These are phyloP conservation scores for Halisarca cf. caerulea DNA, from an alignment of 37 sponge, comb jelly and placozoan genomes.

Conservation along the genomic window DNA sequence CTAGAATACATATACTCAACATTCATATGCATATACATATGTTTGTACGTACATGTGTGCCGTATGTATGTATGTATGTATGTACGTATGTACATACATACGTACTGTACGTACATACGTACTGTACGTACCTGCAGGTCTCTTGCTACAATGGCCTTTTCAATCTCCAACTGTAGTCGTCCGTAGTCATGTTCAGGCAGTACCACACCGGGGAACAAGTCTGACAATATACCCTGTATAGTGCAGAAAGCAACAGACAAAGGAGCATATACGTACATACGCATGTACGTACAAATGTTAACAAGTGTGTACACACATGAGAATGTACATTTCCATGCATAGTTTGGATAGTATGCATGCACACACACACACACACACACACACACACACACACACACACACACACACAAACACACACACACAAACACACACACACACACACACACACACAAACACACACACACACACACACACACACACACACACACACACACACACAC, in stretches of 20 bases:
- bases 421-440: too few relatives aligned
- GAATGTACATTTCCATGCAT: neutral
- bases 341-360: too few relatives aligned
- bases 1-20: too few relatives aligned
- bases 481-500: conserved; percentile 23
- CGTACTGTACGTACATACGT: conserved; percentile 7
- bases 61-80: neutral
- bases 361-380: neutral
- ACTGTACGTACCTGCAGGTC: conserved; percentile 66
- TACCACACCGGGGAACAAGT: conserved; percentile 92
- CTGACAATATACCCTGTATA: conserved; percentile 84
- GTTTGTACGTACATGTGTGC: too few relatives aligned
- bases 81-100: conserved; percentile 11
- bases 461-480: neutral
- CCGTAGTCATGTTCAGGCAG: conserved; percentile 98
- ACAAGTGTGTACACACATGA: neutral
- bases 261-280: neutral
- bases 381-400: neutral
- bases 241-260: neutral
- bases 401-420: too few relatives aligned
- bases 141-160: conserved; percentile 46
- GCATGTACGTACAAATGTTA: neutral
- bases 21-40: too few relatives aligned
- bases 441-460: too few relatives aligned
- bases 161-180: conserved; percentile 80